phyloP scores from a whole-genome alignment of 1,140 invertebrate species.

The Camponotus floridanus region DNA sequence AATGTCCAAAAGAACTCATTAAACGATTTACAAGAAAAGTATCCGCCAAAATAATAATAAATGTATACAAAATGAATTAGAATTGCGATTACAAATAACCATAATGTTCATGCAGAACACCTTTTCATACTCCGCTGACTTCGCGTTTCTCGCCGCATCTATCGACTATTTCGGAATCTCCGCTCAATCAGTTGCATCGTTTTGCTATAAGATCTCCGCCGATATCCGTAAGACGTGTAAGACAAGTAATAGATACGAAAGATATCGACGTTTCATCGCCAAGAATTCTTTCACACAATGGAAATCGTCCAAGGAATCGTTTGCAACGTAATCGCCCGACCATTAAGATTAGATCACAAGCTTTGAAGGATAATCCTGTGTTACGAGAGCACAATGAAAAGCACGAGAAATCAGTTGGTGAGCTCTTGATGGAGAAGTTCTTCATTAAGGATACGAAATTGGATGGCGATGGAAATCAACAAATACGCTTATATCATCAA shows the following conservation, averaged over 20 bases:
- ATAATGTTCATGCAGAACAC: constrained; percentile 56
- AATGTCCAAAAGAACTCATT: not conserved
- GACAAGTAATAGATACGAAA: constrained; percentile 92
- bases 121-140: constrained; percentile 84
- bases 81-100: not conserved
- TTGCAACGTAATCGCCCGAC: constrained; percentile 80
- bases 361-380: constrained; percentile 85
- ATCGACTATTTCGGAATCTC: constrained; percentile 90
- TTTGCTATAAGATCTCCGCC: constrained; percentile 66
- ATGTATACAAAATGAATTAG: not conserved
- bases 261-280: constrained; percentile 92
- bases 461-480: constrained; percentile 76
- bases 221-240: constrained; percentile 77
- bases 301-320: constrained; percentile 68
- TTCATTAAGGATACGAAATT: constrained; percentile 89
- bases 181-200: constrained; percentile 78
- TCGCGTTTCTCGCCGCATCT: constrained; percentile 90
- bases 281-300: constrained; percentile 80
- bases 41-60: constrained; percentile 29
- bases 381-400: constrained; percentile 81
- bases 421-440: constrained; percentile 92
- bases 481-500: constrained; percentile 73
- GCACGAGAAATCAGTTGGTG: constrained; percentile 89
- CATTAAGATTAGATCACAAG: constrained; percentile 84
- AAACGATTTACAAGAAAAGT: constrained; percentile 33